Percentiles rank a stretch among this genome's conserved stretches.
phyloP scores from a whole-genome alignment of 2,797 vertebrate species.

The Coregonus sp. region DNA sequence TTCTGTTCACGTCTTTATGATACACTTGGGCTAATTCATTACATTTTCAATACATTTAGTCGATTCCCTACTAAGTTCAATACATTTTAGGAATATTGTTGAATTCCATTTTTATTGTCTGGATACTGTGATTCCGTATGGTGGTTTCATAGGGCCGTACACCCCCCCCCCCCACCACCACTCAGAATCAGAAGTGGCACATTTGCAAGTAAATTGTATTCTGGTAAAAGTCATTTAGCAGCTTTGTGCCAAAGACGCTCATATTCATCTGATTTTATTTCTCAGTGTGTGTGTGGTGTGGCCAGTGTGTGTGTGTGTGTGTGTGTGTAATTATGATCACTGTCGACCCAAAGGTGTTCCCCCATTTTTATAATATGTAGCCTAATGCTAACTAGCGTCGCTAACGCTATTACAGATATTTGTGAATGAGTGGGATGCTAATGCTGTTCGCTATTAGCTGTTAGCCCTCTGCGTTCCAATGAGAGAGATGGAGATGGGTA shows the following conservation, averaged over 20 bases:
- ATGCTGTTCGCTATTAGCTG: background rate
- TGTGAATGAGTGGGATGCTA: slow-evolving; percentile 43
- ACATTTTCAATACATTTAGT: too few relatives aligned
- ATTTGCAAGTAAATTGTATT: slow-evolving; percentile 78
- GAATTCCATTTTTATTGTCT: too few relatives aligned
- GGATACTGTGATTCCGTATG: too few relatives aligned
- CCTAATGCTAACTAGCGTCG: slow-evolving; percentile 34
- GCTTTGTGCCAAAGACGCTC: slow-evolving; percentile 63
- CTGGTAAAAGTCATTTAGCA: slow-evolving; percentile 69
- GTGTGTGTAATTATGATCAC: slow-evolving; percentile 50
- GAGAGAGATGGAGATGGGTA: too few relatives aligned
- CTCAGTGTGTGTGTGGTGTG: slow-evolving; percentile 33
- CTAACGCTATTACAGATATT: slow-evolving; percentile 51
- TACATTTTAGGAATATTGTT: too few relatives aligned
- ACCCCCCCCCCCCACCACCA: slow-evolving; percentile 19
- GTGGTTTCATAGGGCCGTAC: too few relatives aligned
- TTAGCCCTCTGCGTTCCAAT: background rate
- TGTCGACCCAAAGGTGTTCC: slow-evolving; percentile 64
- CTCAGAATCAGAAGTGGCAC: slow-evolving; percentile 69
- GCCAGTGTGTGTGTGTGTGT: background rate
- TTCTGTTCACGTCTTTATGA: too few relatives aligned
- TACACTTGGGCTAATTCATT: too few relatives aligned
- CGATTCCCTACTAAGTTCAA: too few relatives aligned
- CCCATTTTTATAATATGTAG: slow-evolving; percentile 52
- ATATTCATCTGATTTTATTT: slow-evolving; percentile 67